Evolutionary conservation across 2,888 invertebrate genomes (phyloP).

Genomic region (Antheraea yamamai): DNA sequence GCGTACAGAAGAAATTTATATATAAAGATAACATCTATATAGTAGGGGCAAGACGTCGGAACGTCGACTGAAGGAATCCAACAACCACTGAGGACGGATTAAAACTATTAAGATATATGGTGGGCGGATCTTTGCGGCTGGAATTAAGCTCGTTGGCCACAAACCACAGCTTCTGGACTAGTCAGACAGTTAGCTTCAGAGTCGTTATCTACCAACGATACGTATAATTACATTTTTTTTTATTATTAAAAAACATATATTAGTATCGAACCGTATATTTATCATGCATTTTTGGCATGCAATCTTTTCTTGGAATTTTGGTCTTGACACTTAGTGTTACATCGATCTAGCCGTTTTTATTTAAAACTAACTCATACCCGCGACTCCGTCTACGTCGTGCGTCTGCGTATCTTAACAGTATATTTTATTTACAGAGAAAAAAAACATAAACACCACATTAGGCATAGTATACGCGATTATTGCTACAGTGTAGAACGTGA

Average conservation of each 20-base stretch:
- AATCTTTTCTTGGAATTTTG: too few relatives aligned
- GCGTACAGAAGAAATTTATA: too few relatives aligned
- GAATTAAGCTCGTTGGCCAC: constrained; percentile 67
- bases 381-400: too few relatives aligned
- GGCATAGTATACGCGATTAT: too few relatives aligned
- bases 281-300: too few relatives aligned
- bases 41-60: constrained; percentile 23
- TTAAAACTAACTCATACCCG: too few relatives aligned
- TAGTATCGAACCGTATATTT: background rate
- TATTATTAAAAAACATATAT: background rate
- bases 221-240: constrained; percentile 45
- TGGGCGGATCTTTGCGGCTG: constrained; percentile 61
- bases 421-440: too few relatives aligned
- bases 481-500: too few relatives aligned
- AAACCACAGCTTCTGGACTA: constrained; percentile 77
- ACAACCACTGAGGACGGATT: constrained; percentile 49
- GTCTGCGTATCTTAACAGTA: too few relatives aligned
- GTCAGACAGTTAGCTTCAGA: constrained; percentile 52
- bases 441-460: too few relatives aligned
- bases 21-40: constrained; percentile 24
- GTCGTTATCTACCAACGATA: constrained; percentile 51
- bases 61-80: constrained; percentile 36
- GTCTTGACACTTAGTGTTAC: background rate
- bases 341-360: background rate
- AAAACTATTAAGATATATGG: constrained; percentile 75